Evolutionary conservation across 2,113 vertebrate species (phyloP).

Genomic region (Pollachius pollachius): DNA sequence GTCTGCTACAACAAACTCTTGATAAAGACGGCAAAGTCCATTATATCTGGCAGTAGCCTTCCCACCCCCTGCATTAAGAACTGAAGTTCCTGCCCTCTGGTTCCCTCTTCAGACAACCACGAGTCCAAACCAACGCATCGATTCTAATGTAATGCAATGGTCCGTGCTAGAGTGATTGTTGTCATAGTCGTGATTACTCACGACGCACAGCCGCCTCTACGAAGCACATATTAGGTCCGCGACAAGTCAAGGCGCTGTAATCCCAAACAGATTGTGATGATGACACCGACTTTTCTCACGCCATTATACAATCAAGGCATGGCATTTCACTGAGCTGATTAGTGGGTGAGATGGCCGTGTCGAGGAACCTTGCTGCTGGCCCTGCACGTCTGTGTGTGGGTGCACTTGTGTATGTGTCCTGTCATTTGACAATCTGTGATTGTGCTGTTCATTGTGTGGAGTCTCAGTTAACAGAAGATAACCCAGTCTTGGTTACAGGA

Average conservation of each 20-base stretch:
- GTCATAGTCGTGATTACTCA: no score
- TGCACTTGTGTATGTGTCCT: neutral
- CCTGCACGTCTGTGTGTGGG: neutral
- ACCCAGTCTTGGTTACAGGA: no score
- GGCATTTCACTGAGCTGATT: neutral
- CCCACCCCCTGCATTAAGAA: no score
- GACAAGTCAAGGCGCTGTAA: neutral
- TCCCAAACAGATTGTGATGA: neutral
- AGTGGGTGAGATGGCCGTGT: neutral
- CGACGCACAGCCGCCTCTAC: no score
- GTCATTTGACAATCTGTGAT: neutral
- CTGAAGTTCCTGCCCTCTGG: no score
- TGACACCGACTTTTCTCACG: neutral
- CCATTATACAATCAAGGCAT: neutral
- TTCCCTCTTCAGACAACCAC: no score
- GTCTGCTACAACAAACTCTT: no score
- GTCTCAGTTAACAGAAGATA: neutral
- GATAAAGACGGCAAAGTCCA: no score
- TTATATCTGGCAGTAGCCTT: no score
- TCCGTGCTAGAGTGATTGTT: no score
- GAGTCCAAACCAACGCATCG: no score
- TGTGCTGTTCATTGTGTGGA: neutral
- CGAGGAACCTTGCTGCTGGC: neutral
- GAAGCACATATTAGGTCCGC: neutral
- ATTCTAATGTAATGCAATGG: no score